Evolutionary conservation across 1,140 invertebrate species (phyloP).

Genomic region (Caenorhabditis briggsae): DNA sequence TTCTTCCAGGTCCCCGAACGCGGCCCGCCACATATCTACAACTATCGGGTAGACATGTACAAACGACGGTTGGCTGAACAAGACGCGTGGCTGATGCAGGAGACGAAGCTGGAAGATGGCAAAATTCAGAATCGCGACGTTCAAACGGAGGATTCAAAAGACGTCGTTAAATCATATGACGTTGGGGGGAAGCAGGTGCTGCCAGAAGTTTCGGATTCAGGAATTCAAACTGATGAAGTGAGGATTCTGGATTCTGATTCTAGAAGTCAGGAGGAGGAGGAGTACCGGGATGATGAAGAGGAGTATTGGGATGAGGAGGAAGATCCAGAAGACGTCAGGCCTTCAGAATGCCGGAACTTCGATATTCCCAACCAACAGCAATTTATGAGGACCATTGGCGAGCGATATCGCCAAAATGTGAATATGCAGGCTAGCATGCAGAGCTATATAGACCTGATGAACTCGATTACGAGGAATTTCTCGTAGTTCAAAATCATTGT

Average conservation of each 20-base stretch:
- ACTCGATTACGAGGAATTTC: too few relatives aligned
- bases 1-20: conserved; percentile 19
- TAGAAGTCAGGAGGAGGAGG: background rate
- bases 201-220: background rate
- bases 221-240: conserved; percentile 23
- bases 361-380: background rate
- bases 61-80: conserved; percentile 3
- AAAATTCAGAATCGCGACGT: background rate
- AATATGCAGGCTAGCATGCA: too few relatives aligned
- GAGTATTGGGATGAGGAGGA: conserved; percentile 39
- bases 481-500: too few relatives aligned
- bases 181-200: too few relatives aligned
- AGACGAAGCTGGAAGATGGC: background rate
- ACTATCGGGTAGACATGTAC: conserved; percentile 29
- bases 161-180: background rate
- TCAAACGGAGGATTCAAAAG: background rate
- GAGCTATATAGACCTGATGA: too few relatives aligned
- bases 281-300: conserved; percentile 40
- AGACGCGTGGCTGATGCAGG: background rate
- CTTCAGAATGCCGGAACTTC: background rate
- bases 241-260: background rate
- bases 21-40: background rate
- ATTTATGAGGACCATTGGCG: too few relatives aligned
- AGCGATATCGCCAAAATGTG: too few relatives aligned
- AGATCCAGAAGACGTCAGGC: background rate